These are phyloP conservation scores for Drosophila carrolli DNA, from an alignment of 1,140 invertebrate species.

Conservation along the genomic window DNA sequence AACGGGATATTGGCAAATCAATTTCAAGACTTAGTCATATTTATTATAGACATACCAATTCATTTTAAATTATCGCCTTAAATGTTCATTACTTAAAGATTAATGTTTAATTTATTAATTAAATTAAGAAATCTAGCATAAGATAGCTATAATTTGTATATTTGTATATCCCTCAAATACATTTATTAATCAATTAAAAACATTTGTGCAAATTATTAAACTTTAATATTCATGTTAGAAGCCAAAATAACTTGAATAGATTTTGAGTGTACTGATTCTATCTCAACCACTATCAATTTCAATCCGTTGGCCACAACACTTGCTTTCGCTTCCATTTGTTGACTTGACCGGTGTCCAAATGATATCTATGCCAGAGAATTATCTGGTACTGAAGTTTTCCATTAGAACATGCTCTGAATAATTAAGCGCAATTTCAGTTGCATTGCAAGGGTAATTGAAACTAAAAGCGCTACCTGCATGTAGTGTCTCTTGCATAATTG, in stretches of 20 bases:
- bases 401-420: slow-evolving; percentile 46
- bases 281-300: slow-evolving; percentile 8
- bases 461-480: slow-evolving; percentile 27
- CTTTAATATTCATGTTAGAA: not conserved
- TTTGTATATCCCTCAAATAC: too few relatives aligned
- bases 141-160: too few relatives aligned
- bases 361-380: slow-evolving; percentile 28
- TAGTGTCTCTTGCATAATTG: slow-evolving; percentile 36
- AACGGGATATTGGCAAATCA: too few relatives aligned
- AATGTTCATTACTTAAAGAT: too few relatives aligned
- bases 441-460: slow-evolving; percentile 46
- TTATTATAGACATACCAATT: too few relatives aligned
- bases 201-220: too few relatives aligned
- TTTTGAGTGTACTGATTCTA: not conserved
- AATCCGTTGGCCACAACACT: not conserved
- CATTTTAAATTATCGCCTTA: too few relatives aligned
- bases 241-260: not conserved
- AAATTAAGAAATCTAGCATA: too few relatives aligned
- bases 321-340: not conserved
- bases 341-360: slow-evolving; percentile 1
- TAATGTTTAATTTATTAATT: too few relatives aligned
- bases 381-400: slow-evolving; percentile 3
- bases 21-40: too few relatives aligned
- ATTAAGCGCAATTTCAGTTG: slow-evolving; percentile 33
- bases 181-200: too few relatives aligned